Evolutionary conservation across 2,797 vertebrate species (phyloP).

Genomic region (Eutrigla gurnardus): DNA sequence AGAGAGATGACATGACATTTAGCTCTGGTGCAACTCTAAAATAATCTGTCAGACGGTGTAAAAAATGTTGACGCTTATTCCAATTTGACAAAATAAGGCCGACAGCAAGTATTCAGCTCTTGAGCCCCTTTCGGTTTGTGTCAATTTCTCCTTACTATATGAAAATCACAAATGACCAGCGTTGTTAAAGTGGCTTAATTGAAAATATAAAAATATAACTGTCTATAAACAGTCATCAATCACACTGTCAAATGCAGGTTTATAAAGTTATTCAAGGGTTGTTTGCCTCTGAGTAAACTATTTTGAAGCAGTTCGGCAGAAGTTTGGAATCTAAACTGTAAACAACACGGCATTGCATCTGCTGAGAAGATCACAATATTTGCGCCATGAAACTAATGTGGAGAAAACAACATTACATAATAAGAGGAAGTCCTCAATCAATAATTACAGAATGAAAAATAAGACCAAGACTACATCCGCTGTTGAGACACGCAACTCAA

Average conservation of each 20-base stretch:
- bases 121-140: background rate
- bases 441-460: background rate
- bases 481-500: too few species aligned
- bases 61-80: background rate
- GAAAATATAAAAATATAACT: slow-evolving; percentile 8
- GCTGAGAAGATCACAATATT: background rate
- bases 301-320: slow-evolving; percentile 16
- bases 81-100: background rate
- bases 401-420: background rate
- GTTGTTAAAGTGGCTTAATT: slow-evolving; percentile 16
- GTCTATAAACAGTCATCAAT: slow-evolving; percentile 27
- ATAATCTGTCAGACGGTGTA: background rate
- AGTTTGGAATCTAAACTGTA: slow-evolving; percentile 2
- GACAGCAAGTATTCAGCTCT: background rate
- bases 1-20: slow-evolving; percentile 4
- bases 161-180: background rate
- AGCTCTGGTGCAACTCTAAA: background rate
- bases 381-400: background rate
- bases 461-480: background rate
- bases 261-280: background rate
- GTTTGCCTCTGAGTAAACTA: slow-evolving; percentile 15
- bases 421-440: background rate
- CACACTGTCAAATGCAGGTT: slow-evolving; percentile 20
- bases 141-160: background rate
- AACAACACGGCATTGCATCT: background rate